Evolutionary conservation across 2,888 invertebrate genomes (phyloP).

Genomic region (Watsonalla cultraria): DNA sequence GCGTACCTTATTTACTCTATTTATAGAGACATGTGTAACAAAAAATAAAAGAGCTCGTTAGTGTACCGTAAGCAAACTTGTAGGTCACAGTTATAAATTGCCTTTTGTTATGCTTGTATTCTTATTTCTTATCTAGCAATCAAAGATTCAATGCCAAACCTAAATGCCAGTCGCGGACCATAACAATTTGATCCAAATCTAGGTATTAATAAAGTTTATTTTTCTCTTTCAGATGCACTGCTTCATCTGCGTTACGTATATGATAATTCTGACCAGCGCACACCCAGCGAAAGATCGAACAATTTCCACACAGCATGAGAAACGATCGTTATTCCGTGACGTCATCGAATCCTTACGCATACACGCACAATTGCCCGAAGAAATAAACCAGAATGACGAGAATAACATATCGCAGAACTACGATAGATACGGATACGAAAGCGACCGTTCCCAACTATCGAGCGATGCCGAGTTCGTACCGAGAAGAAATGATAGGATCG

Average conservation of each 20-base stretch:
- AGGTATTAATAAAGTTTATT: conserved; percentile 4
- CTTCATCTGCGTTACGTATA: conserved; percentile 64
- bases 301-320: conserved; percentile 33
- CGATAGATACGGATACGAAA: conserved; percentile 48
- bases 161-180: neutral
- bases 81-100: conserved; percentile 13
- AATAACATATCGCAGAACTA: conserved; percentile 54
- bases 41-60: conserved; percentile 1
- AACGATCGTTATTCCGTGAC: conserved; percentile 61
- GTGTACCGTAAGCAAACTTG: conserved; percentile 11
- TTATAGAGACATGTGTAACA: neutral
- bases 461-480: conserved; percentile 58
- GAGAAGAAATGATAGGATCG: conserved; percentile 65
- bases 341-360: conserved; percentile 65
- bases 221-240: conserved; percentile 65
- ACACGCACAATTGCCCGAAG: conserved; percentile 53
- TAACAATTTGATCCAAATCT: neutral
- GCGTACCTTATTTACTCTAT: neutral
- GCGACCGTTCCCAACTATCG: conserved; percentile 44
- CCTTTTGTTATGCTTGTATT: conserved; percentile 1
- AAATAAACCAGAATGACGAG: conserved; percentile 50
- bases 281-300: conserved; percentile 44
- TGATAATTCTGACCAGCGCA: conserved; percentile 57
- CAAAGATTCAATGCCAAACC: neutral
- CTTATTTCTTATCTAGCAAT: neutral